Base-by-base conservation (phyloP, 1,140 invertebrate genomes). In the Patella vulgata region DNA sequence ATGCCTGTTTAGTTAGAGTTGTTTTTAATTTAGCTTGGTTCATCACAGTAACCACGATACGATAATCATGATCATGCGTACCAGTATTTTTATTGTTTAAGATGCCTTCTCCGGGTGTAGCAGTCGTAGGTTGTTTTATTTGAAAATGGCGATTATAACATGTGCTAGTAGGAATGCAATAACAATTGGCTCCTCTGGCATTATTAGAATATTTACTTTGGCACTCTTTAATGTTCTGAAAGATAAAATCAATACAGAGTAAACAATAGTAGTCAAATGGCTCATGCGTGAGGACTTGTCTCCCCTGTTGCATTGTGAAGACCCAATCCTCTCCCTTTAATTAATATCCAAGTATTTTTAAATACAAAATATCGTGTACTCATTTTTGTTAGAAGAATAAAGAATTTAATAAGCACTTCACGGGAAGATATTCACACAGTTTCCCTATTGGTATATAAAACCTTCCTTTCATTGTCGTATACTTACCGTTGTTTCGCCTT, bases 21-120 rank as follows among this genome's bases (percentile, higher is more conserved):
- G 73, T 68, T 14, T 44, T 52, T 17, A 72, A 62, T 11, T 68
- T 55, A 25, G 73, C 73, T n/a, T 63, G 55, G 52, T 70, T 74
- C 4, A 52, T 65, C 2, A 60, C 70, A 21, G 54, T 52, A 23
- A 74, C 57, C 47, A 72, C 64, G 4, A 74, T 51, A 27, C 51
- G 66, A 51, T 74, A 74, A 47, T 74, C 73, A 39, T 57, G 59
- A 52, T 74, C 73, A 44, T 74, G 73, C 3, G 55, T 25, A 17
- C 69, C 73, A n/a, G 36, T 33, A 43, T 57, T 56, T 39, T 60
- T 61, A 30, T 68, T 51, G 17, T 36, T 25, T 11, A 63, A 54
- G 2, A 71, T 50, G 12, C 72, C 73, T 42, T 59, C 11, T 52
- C 61, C 9, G 31, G 19, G 25, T n/a, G 19, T 36, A 19, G 43